A percentile compares a stretch with the other conserved stretches of the same genome.
These are phyloP conservation scores for Pedionomus torquatus DNA, from an alignment of 2,113 vertebrate genomes.

Conservation along the genomic window DNA sequence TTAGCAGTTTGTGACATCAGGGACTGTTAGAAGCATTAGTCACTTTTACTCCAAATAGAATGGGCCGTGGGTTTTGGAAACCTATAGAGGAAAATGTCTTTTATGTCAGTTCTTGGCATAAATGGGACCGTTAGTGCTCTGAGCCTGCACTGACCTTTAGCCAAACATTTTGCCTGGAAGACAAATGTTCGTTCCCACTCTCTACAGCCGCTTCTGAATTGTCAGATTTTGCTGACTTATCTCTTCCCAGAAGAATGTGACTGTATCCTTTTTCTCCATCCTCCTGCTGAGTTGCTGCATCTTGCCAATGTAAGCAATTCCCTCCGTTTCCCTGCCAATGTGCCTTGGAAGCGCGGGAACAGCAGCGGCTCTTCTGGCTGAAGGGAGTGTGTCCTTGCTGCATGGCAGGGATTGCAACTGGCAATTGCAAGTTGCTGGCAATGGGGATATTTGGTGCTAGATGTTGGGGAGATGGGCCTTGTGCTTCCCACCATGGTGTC, in stretches of 20 bases:
- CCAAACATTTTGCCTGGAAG: slow-evolving; percentile 53
- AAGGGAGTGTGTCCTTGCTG: neutral
- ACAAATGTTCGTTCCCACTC: slow-evolving; percentile 2
- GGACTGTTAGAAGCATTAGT: slow-evolving; percentile 44
- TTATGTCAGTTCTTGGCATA: slow-evolving; percentile 53
- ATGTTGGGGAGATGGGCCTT: accelerated
- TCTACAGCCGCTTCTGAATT: neutral
- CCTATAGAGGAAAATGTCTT: slow-evolving; percentile 43
- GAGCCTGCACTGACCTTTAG: slow-evolving; percentile 51
- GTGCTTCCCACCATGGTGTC: neutral
- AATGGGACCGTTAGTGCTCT: neutral
- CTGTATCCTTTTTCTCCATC: neutral
- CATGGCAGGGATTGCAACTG: neutral
- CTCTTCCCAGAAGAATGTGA: slow-evolving; percentile 8
- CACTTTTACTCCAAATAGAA: slow-evolving; percentile 58
- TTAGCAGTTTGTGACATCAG: slow-evolving; percentile 70
- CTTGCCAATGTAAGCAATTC: neutral
- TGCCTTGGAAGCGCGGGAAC: neutral
- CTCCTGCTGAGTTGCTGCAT: neutral
- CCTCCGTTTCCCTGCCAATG: accelerated
- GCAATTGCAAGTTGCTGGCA: accelerated
- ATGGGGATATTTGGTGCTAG: accelerated
- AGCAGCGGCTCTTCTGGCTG: accelerated
- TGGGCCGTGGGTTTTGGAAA: slow-evolving; percentile 41
- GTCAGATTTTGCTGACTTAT: slow-evolving; percentile 12